phyloP scores from a whole-genome alignment of 2,888 invertebrate genomes.

The Campaea margaritaria region DNA sequence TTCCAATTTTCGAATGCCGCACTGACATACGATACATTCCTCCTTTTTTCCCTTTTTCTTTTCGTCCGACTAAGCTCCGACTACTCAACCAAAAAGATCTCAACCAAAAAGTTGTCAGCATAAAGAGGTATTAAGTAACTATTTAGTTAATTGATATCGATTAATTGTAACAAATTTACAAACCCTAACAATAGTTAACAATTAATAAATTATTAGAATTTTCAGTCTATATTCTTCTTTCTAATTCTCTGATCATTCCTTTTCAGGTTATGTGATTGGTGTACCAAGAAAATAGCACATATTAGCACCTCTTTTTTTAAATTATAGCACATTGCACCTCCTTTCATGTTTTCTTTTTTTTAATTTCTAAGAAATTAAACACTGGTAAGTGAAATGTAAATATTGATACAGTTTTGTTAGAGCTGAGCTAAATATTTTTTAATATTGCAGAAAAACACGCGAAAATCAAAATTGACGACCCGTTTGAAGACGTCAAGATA shows the following conservation, averaged over 20 bases:
- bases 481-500: not conserved
- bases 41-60: too few species aligned
- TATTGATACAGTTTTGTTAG: not conserved
- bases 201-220: too few species aligned
- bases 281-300: conserved; percentile 57
- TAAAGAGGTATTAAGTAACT: too few species aligned
- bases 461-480: conserved; percentile 29
- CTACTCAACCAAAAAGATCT: too few species aligned
- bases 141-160: too few species aligned
- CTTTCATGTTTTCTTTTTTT: conserved; percentile 35
- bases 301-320: conserved; percentile 48
- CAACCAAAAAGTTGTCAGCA: too few species aligned
- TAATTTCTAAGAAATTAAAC: not conserved
- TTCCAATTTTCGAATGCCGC: too few species aligned
- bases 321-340: conserved; percentile 61
- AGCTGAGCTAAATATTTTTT: conserved; percentile 1
- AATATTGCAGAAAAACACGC: conserved; percentile 39
- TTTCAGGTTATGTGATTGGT: conserved; percentile 76
- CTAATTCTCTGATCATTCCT: not conserved
- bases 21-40: too few species aligned
- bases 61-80: too few species aligned
- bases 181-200: too few species aligned
- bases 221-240: too few species aligned
- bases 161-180: too few species aligned
- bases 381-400: conserved; percentile 29